Base-by-base conservation (phyloP, 1,140 invertebrate species). In the Scaptodrosophila lebanonensis region DNA sequence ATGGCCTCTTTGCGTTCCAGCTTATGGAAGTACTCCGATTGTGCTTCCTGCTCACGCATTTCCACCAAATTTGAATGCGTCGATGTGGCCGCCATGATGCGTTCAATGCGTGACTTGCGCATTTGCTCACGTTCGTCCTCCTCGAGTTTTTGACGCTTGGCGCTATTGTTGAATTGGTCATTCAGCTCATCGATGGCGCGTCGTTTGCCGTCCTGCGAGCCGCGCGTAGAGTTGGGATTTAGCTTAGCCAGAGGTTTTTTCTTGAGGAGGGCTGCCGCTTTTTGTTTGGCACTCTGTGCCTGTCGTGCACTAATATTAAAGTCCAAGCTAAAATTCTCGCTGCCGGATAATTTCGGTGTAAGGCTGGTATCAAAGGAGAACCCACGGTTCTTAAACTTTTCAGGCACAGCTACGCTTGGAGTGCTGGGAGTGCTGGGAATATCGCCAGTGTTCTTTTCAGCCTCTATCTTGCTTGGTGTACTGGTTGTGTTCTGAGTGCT, bases 1-100 rank as follows among this genome's bases (percentile, higher is more conserved):
- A 97, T 92, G 63, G 90, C 90, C 87, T 98, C 97, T 79, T 96
- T 98, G 59, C 92, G 92, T 86, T 97, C 96, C 42, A 97, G 84
- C 79, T 93, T 94, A 54, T 92, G 90, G 62, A 98, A 98, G 85
- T 98, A 98, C 66, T 95, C 92, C 11, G 96, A 93, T 77, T 95
- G 89, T 51, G 92, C 92, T 68, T 94, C 90, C 42, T 92, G 88
- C 40, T 97, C 92, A 18, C 92, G 90, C 59, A 91, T 87, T 68
- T 94, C 89, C 2, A 96, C 89, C 9, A 97, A 88, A 84, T 94
- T 92, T 3, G 89, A 88, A 86, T 98, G 94, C 15, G 90, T 88
- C 0, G 95, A 97, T 42, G 91, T 93, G 0, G 90, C 89, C 71
- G 95, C 93, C 86, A 97, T 89, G 64, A 97, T 90, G 83, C 93